A percentile compares a stretch with the other conserved stretches of the same genome.
Evolutionary conservation across 2,797 vertebrate species (phyloP).

Genomic region (Sebastes aleutianus): DNA sequence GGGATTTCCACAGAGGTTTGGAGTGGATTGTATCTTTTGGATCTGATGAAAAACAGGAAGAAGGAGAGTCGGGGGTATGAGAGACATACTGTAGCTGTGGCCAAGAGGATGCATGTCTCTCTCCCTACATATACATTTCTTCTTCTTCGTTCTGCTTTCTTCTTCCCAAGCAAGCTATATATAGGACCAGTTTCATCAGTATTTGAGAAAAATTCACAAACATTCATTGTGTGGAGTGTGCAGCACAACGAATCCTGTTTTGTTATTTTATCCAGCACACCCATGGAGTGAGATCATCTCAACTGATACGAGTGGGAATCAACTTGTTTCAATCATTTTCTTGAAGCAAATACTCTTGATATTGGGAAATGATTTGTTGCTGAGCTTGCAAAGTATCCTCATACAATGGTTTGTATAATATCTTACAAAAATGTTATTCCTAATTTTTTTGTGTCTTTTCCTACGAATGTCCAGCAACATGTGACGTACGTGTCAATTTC

Average conservation of each 20-base stretch:
- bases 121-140: neutral
- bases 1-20: slow-evolving; percentile 52
- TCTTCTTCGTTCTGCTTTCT: neutral
- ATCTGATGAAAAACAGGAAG: slow-evolving; percentile 61
- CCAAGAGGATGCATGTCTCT: slow-evolving; percentile 7
- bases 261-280: neutral
- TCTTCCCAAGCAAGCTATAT: neutral
- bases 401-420: too few relatives aligned
- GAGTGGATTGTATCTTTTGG: slow-evolving; percentile 29
- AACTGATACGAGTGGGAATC: neutral
- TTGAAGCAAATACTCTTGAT: neutral
- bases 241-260: neutral
- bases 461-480: too few relatives aligned
- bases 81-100: slow-evolving; percentile 12
- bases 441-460: too few relatives aligned
- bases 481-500: too few relatives aligned
- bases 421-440: too few relatives aligned
- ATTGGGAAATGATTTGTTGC: neutral
- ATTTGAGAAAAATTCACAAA: neutral
- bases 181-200: neutral
- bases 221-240: neutral
- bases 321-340: neutral
- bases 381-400: too few relatives aligned
- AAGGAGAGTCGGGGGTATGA: neutral
- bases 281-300: neutral